Evolutionary conservation across 2,113 vertebrate species (phyloP).

Genomic region (Callospermophilus lateralis): DNA sequence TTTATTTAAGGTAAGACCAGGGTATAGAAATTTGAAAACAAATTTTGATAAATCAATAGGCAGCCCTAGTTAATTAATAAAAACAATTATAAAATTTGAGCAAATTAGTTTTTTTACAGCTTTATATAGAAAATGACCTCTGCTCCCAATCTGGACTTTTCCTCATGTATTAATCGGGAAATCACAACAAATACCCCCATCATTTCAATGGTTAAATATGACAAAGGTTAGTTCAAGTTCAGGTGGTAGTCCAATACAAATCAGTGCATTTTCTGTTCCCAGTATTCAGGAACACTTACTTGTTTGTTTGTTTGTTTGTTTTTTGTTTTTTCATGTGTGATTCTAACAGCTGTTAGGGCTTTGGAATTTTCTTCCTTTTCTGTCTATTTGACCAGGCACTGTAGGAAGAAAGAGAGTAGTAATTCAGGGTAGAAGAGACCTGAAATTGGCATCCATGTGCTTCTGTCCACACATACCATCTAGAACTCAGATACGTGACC

Average conservation of each 20-base stretch:
- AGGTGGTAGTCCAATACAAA: background rate
- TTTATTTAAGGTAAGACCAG: background rate
- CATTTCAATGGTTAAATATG: background rate
- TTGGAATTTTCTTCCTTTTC: background rate
- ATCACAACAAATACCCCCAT: background rate
- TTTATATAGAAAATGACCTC: background rate
- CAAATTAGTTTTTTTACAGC: background rate
- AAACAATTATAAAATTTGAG: background rate
- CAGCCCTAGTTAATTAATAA: background rate
- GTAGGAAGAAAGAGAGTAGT: background rate
- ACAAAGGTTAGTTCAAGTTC: background rate
- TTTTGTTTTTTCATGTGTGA: background rate
- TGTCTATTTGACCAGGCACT: background rate
- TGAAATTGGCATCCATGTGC: background rate
- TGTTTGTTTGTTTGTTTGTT: too few relatives aligned
- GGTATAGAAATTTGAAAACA: conserved; percentile 7
- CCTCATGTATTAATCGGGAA: background rate
- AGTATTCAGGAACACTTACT: too few relatives aligned
- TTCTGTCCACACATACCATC: background rate
- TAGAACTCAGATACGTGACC: background rate
- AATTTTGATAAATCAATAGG: background rate
- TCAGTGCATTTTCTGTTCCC: background rate
- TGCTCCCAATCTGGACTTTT: background rate
- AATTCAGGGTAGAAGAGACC: background rate
- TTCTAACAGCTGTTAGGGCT: background rate